A percentile compares a stretch with the other conserved stretches of the same genome.
Conservation (phyloP, 1,140 invertebrate genomes). For the Trachymyrmex septentrionalis region DNA sequence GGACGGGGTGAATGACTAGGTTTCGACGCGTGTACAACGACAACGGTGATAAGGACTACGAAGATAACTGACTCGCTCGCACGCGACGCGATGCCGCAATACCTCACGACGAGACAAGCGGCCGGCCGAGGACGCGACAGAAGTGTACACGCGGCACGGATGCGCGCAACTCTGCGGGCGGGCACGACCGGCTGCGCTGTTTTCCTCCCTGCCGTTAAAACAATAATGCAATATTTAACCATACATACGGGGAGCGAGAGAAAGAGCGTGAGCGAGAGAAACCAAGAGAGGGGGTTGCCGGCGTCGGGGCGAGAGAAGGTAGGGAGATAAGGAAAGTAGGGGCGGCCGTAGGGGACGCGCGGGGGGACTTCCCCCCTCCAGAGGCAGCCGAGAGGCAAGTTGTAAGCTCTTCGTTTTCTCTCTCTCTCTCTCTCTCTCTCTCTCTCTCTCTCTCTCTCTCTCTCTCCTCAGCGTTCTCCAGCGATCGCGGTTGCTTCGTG, state of each 20-base stretch:
- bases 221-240: conserved; percentile 87
- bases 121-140: conserved; percentile 59
- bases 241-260: conserved; percentile 81
- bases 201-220: conserved; percentile 85
- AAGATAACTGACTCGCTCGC: background rate
- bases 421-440: too few species aligned
- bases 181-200: conserved; percentile 79
- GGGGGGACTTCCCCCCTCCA: conserved; percentile 63
- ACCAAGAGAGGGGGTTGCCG: conserved; percentile 57
- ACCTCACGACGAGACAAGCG: conserved; percentile 50
- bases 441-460: conserved; percentile 14
- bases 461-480: conserved; percentile 37
- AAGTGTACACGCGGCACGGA: conserved; percentile 76
- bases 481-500: conserved; percentile 66
- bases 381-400: conserved; percentile 38
- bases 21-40: conserved; percentile 40
- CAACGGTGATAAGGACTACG: background rate
- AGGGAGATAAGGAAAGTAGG: conserved; percentile 77
- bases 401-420: conserved; percentile 27
- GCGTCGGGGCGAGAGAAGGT: conserved; percentile 72
- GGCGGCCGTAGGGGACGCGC: conserved; percentile 62
- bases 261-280: conserved; percentile 60
- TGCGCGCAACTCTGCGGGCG: conserved; percentile 78
- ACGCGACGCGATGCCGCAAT: conserved; percentile 35
- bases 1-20: conserved; percentile 10